Conservation (phyloP, 2,888 invertebrate species). For the Chydorus sphaericus region DNA sequence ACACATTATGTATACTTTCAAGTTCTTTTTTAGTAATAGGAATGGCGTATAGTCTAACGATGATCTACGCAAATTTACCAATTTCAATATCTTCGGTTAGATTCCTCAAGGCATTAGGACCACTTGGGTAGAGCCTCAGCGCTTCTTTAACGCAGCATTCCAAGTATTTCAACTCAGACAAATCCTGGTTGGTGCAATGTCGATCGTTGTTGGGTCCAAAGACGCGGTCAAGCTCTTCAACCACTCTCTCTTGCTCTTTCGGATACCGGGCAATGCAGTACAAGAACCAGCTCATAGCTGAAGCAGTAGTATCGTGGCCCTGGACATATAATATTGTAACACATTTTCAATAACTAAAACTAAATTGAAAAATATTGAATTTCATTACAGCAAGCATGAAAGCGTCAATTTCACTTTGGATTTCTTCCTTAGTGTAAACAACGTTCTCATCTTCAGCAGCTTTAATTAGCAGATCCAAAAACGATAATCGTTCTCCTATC, state of each 20-base stretch:
- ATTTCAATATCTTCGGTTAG: constrained; percentile 24
- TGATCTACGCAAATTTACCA: constrained; percentile 19
- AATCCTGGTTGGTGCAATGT: constrained; percentile 18
- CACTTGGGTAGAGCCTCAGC: constrained; percentile 28
- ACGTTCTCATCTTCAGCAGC: neutral
- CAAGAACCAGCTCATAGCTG: constrained; percentile 38
- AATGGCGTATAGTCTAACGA: too few relatives aligned
- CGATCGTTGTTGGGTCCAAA: constrained; percentile 30
- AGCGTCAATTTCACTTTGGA: neutral
- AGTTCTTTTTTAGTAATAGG: too few relatives aligned
- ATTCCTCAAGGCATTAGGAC: constrained; percentile 26
- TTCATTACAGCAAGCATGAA: neutral
- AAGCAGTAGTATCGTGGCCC: constrained; percentile 43
- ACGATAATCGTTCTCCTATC: neutral
- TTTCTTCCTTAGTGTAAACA: constrained; percentile 9
- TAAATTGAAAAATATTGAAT: too few relatives aligned
- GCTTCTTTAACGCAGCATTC: constrained; percentile 30
- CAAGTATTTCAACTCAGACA: constrained; percentile 27
- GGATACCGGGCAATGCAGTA: constrained; percentile 37
- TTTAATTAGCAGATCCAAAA: neutral
- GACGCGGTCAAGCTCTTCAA: constrained; percentile 30
- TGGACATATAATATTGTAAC: too few relatives aligned
- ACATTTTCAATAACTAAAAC: too few relatives aligned
- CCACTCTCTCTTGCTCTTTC: constrained; percentile 26
- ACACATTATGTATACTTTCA: too few relatives aligned